Evolutionary conservation across 2,113 vertebrate species (phyloP).

Genomic region (Rhea americana): DNA sequence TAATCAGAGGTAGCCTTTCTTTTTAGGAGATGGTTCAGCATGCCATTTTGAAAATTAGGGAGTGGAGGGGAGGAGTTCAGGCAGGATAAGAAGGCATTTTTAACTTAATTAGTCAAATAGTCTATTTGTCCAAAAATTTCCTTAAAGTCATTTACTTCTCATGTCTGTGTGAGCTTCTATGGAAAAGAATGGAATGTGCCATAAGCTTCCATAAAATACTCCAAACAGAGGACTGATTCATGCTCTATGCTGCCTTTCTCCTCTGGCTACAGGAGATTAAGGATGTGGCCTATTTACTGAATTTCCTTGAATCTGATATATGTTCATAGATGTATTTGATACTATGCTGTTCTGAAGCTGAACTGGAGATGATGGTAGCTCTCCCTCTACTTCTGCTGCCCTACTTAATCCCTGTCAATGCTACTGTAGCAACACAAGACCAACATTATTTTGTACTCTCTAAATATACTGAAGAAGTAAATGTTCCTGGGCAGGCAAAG

Average conservation of each 20-base stretch:
- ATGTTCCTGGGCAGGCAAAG: background rate
- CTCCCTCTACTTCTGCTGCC: background rate
- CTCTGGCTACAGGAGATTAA: background rate
- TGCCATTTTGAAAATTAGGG: background rate
- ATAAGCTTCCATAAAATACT: conserved; percentile 15
- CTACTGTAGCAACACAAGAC: background rate
- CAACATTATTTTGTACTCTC: background rate
- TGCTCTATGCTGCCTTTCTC: background rate
- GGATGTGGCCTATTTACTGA: background rate
- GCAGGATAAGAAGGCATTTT: background rate
- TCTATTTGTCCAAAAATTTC: conserved; percentile 33
- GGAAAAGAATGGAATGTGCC: conserved; percentile 35
- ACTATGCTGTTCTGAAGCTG: background rate
- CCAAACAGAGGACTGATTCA: background rate
- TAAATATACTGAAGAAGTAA: background rate
- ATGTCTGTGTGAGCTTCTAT: conserved; percentile 31
- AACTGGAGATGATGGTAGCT: background rate
- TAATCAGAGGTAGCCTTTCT: background rate
- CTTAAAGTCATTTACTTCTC: conserved; percentile 10
- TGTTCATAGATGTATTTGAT: background rate
- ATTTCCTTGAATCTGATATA: background rate
- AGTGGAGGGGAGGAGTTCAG: background rate
- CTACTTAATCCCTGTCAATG: background rate
- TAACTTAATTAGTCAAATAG: conserved; percentile 17
- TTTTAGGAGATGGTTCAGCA: background rate